phyloP scores from a whole-genome alignment of 2,888 invertebrate species.

The Entomobrya multifasciata region DNA sequence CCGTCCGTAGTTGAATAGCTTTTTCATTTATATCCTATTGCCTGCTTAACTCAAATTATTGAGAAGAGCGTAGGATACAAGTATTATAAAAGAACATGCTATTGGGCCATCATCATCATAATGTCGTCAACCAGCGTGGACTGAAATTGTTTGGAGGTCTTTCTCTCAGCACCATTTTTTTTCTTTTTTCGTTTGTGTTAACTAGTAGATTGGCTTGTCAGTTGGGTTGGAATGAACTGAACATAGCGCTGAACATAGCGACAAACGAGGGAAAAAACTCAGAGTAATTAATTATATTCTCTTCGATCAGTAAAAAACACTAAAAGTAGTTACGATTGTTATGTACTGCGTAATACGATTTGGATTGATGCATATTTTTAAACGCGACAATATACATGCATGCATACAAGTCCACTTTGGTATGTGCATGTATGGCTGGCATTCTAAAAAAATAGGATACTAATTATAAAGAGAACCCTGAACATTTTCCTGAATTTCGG shows the following conservation, averaged over 20 bases:
- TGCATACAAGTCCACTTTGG: background rate
- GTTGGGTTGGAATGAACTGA: constrained; percentile 3
- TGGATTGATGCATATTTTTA: background rate
- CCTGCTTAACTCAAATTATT: constrained; percentile 40
- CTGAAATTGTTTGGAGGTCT: constrained; percentile 37
- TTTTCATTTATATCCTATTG: constrained; percentile 53
- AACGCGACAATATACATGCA: background rate
- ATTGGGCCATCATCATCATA: constrained; percentile 50
- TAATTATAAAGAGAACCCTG: too few relatives aligned
- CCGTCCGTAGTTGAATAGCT: constrained; percentile 62
- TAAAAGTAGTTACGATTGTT: too few relatives aligned
- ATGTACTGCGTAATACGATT: background rate
- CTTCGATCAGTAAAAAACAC: constrained; percentile 25
- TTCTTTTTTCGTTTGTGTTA: background rate
- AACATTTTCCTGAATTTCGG: too few relatives aligned
- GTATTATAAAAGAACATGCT: constrained; percentile 38
- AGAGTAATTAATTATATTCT: constrained; percentile 35
- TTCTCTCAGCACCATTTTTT: constrained; percentile 38
- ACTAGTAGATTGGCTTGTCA: constrained; percentile 13
- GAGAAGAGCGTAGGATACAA: constrained; percentile 14
- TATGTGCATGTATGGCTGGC: too few relatives aligned
- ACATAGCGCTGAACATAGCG: too few relatives aligned
- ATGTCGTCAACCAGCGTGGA: constrained; percentile 46
- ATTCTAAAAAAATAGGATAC: too few relatives aligned
- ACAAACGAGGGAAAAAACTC: constrained; percentile 12